Conservation (phyloP, 2,797 vertebrate species). For the Sebastes diaconus region DNA sequence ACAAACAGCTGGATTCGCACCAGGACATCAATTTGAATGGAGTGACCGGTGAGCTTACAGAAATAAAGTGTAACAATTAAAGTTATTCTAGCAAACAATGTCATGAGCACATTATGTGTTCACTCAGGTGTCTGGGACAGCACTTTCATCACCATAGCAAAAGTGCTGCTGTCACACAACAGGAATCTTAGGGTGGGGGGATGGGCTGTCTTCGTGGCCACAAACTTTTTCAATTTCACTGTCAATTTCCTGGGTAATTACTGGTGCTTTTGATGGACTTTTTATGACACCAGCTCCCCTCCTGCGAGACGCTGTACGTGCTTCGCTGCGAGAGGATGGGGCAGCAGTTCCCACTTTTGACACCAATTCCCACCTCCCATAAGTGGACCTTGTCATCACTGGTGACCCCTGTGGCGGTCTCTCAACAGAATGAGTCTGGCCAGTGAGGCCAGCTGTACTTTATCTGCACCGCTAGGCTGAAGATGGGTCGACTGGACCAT, state of each 20-base stretch:
- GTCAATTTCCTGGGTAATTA: constrained; percentile 91
- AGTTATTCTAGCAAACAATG: constrained; percentile 53
- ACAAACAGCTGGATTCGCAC: constrained; percentile 13
- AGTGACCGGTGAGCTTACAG: constrained; percentile 17
- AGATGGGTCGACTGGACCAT: constrained; percentile 65
- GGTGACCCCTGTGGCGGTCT: constrained; percentile 73
- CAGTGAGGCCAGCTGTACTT: constrained; percentile 73
- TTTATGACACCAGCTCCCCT: constrained; percentile 81
- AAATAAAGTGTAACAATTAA: constrained; percentile 35
- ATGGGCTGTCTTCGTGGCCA: constrained; percentile 73
- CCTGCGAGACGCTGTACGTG: constrained; percentile 64
- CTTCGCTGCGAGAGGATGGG: constrained; percentile 55
- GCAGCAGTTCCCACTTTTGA: constrained; percentile 59
- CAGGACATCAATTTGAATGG: constrained; percentile 13
- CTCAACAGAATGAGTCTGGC: constrained; percentile 68
- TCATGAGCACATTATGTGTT: constrained; percentile 42
- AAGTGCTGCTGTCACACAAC: constrained; percentile 74
- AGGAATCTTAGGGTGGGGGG: constrained; percentile 60
- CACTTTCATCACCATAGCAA: constrained; percentile 61
- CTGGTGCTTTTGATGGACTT: constrained; percentile 85
- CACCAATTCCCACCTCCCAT: constrained; percentile 71
- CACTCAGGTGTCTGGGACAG: constrained; percentile 42
- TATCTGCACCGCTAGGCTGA: constrained; percentile 73
- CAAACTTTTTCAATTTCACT: constrained; percentile 91
- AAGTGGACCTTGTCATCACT: constrained; percentile 74